phyloP scores from a whole-genome alignment of 2,113 vertebrate species.

The Aldabrachelys gigantea region DNA sequence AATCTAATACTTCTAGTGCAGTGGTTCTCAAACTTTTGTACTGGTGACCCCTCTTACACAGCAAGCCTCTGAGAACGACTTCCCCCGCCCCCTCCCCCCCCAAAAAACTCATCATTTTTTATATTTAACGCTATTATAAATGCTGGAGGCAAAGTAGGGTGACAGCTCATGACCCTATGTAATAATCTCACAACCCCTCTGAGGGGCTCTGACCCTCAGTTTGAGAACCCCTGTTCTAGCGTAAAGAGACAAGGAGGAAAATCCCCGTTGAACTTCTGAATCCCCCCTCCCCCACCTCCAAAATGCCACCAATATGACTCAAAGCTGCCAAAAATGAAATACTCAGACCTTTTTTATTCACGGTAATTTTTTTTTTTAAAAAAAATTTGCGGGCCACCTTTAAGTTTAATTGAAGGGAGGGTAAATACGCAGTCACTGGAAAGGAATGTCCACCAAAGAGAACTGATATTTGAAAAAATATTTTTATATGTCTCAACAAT shows the following conservation, averaged over 20 bases:
- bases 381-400: neutral
- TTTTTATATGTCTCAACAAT: neutral
- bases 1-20: neutral
- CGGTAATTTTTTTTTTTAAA: neutral
- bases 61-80: no score
- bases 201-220: no score
- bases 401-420: neutral
- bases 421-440: neutral
- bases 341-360: neutral
- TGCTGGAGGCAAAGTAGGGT: no score
- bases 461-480: neutral
- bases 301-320: neutral
- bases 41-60: no score
- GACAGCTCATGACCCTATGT: no score
- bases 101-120: no score
- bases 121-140: no score
- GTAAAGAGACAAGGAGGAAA: neutral
- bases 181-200: no score
- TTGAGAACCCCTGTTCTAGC: neutral
- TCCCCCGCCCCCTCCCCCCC: no score
- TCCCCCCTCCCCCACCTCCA: rapidly evolving
- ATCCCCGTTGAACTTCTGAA: neutral
- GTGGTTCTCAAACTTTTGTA: no score
- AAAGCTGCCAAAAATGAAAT: neutral
- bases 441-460: neutral